phyloP scores from a whole-genome alignment of 2,797 vertebrate species.

The Alosa sapidissima region DNA sequence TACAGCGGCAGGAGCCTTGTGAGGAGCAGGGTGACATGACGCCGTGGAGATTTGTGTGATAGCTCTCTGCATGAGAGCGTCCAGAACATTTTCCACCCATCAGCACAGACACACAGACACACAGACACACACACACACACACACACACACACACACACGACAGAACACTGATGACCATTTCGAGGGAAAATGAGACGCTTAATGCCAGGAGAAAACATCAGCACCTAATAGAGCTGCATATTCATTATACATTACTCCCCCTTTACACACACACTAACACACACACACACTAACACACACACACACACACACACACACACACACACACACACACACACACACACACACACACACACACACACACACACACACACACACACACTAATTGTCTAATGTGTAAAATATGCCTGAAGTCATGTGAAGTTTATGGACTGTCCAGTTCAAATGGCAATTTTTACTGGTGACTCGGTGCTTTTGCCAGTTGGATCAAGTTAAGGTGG shows the following conservation, averaged over 20 bases:
- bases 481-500: not conserved
- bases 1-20: slow-evolving; percentile 52
- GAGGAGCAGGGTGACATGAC: slow-evolving; percentile 54
- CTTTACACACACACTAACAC: not conserved
- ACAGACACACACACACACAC: slow-evolving; percentile 16
- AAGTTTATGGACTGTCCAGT: not conserved
- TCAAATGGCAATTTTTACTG: not conserved
- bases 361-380: slow-evolving; percentile 17
- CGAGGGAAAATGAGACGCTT: slow-evolving; percentile 17
- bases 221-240: slow-evolving; percentile 24
- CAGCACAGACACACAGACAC: not conserved
- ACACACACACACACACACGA: slow-evolving; percentile 34
- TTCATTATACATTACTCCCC: slow-evolving; percentile 16
- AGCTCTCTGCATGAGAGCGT: slow-evolving; percentile 52
- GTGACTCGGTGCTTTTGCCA: not conserved
- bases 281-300: not conserved
- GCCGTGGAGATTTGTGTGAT: slow-evolving; percentile 44
- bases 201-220: slow-evolving; percentile 23
- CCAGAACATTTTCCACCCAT: slow-evolving; percentile 43
- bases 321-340: not conserved
- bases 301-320: not conserved
- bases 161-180: not conserved
- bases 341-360: not conserved
- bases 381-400: not conserved
- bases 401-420: not conserved